phyloP scores from a whole-genome alignment of 2,888 invertebrate species.

The Thyatira batis region DNA sequence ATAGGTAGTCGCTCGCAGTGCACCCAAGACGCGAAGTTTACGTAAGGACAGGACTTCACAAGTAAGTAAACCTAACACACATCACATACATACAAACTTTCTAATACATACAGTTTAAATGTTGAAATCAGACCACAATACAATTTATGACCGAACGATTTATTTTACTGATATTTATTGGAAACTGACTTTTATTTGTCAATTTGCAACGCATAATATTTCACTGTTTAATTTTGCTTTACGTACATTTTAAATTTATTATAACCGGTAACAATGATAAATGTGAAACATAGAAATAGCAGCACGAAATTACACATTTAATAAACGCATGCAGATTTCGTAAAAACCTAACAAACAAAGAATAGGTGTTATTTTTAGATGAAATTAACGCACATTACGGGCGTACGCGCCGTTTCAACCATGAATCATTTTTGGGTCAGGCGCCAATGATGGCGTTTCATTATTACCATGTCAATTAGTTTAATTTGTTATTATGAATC shows the following conservation, averaged over 20 bases:
- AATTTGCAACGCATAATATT: slow-evolving; percentile 8
- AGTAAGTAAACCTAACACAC: neutral
- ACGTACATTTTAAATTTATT: slow-evolving; percentile 10
- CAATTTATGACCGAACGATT: neutral
- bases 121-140: neutral
- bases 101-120: too few relatives aligned
- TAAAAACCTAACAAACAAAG: slow-evolving; percentile 78
- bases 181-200: neutral
- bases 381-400: slow-evolving; percentile 80
- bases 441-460: slow-evolving; percentile 34
- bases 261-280: slow-evolving; percentile 10
- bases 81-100: neutral
- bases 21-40: too few relatives aligned
- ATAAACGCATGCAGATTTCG: slow-evolving; percentile 68
- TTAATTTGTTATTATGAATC: neutral
- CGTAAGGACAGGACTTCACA: too few relatives aligned
- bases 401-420: slow-evolving; percentile 65
- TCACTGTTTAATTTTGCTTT: slow-evolving; percentile 1
- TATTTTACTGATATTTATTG: too few relatives aligned
- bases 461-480: neutral
- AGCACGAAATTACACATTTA: slow-evolving; percentile 42
- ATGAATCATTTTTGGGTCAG: slow-evolving; percentile 64
- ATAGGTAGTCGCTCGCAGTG: too few relatives aligned
- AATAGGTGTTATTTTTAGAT: slow-evolving; percentile 79
- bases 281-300: slow-evolving; percentile 28